These are phyloP conservation scores for Aplocera efformata DNA, from an alignment of 2,888 invertebrate species.

Conservation along the genomic window DNA sequence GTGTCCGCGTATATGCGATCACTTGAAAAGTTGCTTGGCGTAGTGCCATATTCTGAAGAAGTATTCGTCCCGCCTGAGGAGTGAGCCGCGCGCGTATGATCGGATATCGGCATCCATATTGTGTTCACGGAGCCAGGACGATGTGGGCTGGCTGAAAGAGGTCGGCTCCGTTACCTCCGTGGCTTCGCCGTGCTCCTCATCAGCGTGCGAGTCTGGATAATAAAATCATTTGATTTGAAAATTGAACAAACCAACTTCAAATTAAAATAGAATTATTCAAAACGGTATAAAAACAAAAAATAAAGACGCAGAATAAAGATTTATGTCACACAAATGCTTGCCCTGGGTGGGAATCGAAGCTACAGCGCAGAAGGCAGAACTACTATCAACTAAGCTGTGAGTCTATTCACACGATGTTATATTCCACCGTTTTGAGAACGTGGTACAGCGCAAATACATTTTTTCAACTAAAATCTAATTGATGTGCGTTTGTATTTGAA, in stretches of 20 bases:
- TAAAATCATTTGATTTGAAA: constrained; percentile 1
- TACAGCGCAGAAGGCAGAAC: too few relatives aligned
- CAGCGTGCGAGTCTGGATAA: constrained; percentile 57
- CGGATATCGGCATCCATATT: constrained; percentile 96
- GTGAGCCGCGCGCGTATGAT: constrained; percentile 92
- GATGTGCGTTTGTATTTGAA: too few relatives aligned
- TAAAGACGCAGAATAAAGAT: too few relatives aligned
- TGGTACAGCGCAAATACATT: too few relatives aligned
- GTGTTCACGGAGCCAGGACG: constrained; percentile 95
- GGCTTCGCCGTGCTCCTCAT: constrained; percentile 67
- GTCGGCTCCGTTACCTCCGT: constrained; percentile 89
- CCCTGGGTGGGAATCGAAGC: too few relatives aligned
- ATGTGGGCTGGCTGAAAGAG: constrained; percentile 94
- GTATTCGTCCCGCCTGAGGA: constrained; percentile 93
- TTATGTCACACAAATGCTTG: not conserved
- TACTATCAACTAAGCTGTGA: too few relatives aligned
- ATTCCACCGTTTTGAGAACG: too few relatives aligned
- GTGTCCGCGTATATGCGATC: constrained; percentile 42
- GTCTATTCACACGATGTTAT: too few relatives aligned
- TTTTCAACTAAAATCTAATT: too few relatives aligned
- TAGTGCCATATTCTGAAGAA: constrained; percentile 97
- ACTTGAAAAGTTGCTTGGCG: constrained; percentile 91
- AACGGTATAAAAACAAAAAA: too few relatives aligned
- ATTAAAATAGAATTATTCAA: too few relatives aligned
- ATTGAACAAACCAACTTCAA: too few relatives aligned